Conservation (phyloP, 2,888 invertebrate genomes). For the Stegana nigrithorax region DNA sequence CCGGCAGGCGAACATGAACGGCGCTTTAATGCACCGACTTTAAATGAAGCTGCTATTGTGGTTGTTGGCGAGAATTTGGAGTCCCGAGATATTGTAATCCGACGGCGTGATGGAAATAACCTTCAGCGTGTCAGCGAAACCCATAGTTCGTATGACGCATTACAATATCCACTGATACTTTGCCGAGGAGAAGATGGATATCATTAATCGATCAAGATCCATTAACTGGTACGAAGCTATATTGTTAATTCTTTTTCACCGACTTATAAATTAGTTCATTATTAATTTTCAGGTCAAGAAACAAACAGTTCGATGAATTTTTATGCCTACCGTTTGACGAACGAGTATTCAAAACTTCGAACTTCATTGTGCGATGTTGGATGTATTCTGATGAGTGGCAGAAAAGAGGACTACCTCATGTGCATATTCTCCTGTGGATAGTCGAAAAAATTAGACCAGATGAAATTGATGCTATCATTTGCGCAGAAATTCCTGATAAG, state of each 20-base stretch:
- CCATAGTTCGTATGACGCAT: background rate
- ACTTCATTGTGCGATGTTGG: no score
- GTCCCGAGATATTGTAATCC: background rate
- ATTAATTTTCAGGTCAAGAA: slow-evolving; percentile 10
- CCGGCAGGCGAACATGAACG: background rate
- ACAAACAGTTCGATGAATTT: slow-evolving; percentile 6
- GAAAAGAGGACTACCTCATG: background rate
- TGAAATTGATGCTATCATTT: background rate
- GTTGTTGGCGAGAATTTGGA: background rate
- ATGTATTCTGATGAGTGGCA: background rate
- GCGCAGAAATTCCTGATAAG: background rate
- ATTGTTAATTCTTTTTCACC: no score
- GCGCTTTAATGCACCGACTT: background rate
- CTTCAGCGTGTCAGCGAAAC: background rate
- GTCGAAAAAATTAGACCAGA: background rate
- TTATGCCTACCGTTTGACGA: slow-evolving; percentile 27
- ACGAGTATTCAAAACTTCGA: no score
- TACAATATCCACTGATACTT: no score
- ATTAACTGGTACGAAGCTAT: background rate
- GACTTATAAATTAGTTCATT: no score
- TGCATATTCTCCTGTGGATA: background rate
- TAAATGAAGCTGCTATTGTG: slow-evolving; percentile 1
- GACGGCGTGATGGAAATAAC: background rate
- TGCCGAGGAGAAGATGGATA: no score
- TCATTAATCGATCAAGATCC: no score